Evolutionary conservation across 2,113 vertebrate genomes (phyloP).

Genomic region (Siphamia tubifer): DNA sequence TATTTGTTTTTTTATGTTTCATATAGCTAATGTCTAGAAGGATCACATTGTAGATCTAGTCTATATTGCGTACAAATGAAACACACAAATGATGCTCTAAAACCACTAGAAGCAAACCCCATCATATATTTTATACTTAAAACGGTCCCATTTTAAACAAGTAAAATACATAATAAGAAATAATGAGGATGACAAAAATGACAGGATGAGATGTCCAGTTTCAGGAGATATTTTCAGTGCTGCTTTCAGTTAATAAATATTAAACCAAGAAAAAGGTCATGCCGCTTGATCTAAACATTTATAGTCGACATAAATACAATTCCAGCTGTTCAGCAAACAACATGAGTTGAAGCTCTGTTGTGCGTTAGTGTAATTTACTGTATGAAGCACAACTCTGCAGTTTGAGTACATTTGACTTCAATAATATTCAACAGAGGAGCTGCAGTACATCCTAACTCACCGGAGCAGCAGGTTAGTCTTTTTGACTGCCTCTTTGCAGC

Average conservation of each 20-base stretch:
- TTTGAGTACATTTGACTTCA: slow-evolving; percentile 45
- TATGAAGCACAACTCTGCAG: slow-evolving; percentile 16
- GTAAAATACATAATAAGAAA: too few species aligned
- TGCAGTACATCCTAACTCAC: slow-evolving; percentile 26
- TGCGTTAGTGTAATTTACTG: slow-evolving; percentile 28
- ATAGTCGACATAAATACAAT: slow-evolving; percentile 27
- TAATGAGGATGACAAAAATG: too few species aligned
- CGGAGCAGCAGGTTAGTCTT: slow-evolving; percentile 36
- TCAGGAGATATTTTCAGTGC: too few species aligned
- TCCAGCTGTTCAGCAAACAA: slow-evolving; percentile 15
- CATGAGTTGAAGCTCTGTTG: too few species aligned
- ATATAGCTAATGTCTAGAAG: slow-evolving; percentile 14
- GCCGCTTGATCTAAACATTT: slow-evolving; percentile 31
- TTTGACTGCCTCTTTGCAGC: slow-evolving; percentile 37
- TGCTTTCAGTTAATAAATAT: not conserved
- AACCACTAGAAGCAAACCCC: too few species aligned
- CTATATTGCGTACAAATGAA: not conserved
- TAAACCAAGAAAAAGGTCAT: not conserved
- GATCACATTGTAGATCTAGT: not conserved
- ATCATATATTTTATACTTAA: too few species aligned
- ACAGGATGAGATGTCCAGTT: too few species aligned
- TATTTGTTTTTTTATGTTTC: slow-evolving; percentile 31
- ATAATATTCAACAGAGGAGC: slow-evolving; percentile 34
- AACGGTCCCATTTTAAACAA: too few species aligned
- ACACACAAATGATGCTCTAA: too few species aligned